Base-by-base conservation (phyloP, 35 echinoderm and acorn worm genomes). In the Apostichopus californicus region DNA sequence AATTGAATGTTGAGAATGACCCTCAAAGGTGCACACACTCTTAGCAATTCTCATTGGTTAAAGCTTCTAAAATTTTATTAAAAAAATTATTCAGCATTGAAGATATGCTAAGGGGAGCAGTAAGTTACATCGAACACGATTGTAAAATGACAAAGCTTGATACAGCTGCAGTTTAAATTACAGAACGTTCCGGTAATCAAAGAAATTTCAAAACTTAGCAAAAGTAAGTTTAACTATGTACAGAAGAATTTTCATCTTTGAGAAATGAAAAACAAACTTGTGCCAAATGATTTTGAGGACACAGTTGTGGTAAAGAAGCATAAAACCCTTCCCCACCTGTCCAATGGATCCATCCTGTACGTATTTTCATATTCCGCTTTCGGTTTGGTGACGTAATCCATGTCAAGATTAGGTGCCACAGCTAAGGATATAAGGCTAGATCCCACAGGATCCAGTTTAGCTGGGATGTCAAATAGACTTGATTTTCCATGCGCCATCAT, bases 341-440 rank as follows among this genome's bases (percentile, higher is more conserved):
- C 26, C 17, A 55, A 18, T 86, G 83, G 83, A 55, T 86, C 83
- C 83, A 86, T 57, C 18, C 56, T 21, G 78, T 80, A 80, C 5
- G 78, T 80, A 46, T 80, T 80, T 80, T 80, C 78, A 46, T 80
- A 80, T 46, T 80, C 78, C 18, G 5, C 53, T 58, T 86, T 86
- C 18, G 83, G 18, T 24, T 18, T 57, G 28, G 83, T 22, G 6
- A 57, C 83, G 58, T 17, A 60, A n/a, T 86, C 83, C 5, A 58
- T 58, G 14, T 86, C 83, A 8, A 57, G n/a, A 57, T 58, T 87
- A 59, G 86, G 86, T 63, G 86, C 57, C 57, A 87, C 86, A 9
- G 86, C 86, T 22, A 87, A 57, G 6, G 86, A 87, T 71, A 87
- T 87, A n/a, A 22, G n/a, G 64, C 86, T 87, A 4, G 54, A 59